These are phyloP conservation scores for Chydorus sphaericus DNA, from an alignment of 2,888 invertebrate genomes.

Conservation along the genomic window DNA sequence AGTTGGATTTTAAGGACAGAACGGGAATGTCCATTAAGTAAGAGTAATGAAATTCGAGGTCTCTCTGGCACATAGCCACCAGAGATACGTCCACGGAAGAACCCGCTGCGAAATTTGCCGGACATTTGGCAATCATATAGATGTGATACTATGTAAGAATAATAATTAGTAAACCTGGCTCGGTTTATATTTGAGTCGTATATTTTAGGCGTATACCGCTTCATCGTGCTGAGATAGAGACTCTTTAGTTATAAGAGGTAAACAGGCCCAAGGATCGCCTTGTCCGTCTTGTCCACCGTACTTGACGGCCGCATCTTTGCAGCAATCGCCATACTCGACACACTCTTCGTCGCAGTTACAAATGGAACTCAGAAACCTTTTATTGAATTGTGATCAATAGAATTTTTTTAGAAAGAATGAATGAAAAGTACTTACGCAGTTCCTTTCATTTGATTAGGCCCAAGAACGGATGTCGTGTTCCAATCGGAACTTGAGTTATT, in stretches of 20 bases:
- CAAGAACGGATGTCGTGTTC: too few species aligned
- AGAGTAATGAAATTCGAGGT: conserved; percentile 13
- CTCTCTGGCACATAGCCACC: background rate
- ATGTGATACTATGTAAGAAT: background rate
- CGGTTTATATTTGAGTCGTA: background rate
- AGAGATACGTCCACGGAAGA: background rate
- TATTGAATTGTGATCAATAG: too few species aligned
- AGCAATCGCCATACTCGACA: conserved; percentile 12
- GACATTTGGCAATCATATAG: conserved; percentile 7
- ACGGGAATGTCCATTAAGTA: conserved; percentile 24
- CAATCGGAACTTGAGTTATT: too few species aligned
- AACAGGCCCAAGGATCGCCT: background rate
- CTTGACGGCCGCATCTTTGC: conserved; percentile 13
- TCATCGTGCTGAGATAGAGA: background rate
- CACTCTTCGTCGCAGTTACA: conserved; percentile 14
- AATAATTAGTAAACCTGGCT: background rate
- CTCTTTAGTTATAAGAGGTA: background rate
- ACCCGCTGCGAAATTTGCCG: background rate
- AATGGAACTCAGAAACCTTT: background rate
- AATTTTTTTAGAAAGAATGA: too few species aligned
- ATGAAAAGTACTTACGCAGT: too few species aligned
- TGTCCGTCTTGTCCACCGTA: too few species aligned
- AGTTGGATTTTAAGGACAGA: conserved; percentile 18
- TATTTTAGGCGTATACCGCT: background rate
- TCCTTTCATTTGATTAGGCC: too few species aligned